Evolutionary conservation across 1,140 invertebrate species (phyloP).

Genomic region (Drosophila quadrilineata): DNA sequence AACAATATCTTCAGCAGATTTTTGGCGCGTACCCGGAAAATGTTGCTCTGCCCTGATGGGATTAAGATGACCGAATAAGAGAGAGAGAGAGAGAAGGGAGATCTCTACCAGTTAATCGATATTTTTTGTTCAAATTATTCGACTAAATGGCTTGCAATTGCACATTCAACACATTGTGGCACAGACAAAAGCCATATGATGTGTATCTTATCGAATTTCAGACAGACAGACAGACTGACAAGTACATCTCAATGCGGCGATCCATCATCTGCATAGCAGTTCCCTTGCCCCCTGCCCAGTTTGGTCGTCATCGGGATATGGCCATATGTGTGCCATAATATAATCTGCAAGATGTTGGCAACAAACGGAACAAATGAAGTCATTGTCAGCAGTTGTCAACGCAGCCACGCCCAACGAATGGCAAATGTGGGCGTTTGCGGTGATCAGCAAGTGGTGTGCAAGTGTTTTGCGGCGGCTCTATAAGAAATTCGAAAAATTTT

Average conservation of each 20-base stretch:
- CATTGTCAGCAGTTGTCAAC: conserved; percentile 76
- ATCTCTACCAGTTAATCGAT: conserved; percentile 40
- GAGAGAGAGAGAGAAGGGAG: conserved; percentile 9
- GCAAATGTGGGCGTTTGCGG: conserved; percentile 4
- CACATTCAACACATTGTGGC: conserved; percentile 48
- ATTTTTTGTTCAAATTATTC: not conserved
- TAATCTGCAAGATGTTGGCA: conserved; percentile 50
- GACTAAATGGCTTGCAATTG: conserved; percentile 35
- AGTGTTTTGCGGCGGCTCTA: not conserved
- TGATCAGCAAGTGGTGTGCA: conserved; percentile 12
- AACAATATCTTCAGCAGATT: too few relatives aligned
- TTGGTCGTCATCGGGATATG: conserved; percentile 3
- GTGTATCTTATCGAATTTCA: conserved; percentile 14
- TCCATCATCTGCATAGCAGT: conserved; percentile 53
- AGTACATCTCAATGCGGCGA: conserved; percentile 50
- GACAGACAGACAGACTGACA: conserved; percentile 21
- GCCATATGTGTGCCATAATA: conserved; percentile 71
- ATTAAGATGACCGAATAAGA: too few relatives aligned
- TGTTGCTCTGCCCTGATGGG: too few relatives aligned
- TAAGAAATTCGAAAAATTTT: conserved; percentile 56
- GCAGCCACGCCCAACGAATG: conserved; percentile 52
- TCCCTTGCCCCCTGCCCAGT: not conserved
- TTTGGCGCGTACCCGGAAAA: too few relatives aligned
- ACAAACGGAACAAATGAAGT: conserved; percentile 59
- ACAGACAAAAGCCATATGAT: conserved; percentile 23